These are phyloP conservation scores for Drosophila limbata DNA, from an alignment of 2,888 invertebrate genomes.

Conservation along the genomic window DNA sequence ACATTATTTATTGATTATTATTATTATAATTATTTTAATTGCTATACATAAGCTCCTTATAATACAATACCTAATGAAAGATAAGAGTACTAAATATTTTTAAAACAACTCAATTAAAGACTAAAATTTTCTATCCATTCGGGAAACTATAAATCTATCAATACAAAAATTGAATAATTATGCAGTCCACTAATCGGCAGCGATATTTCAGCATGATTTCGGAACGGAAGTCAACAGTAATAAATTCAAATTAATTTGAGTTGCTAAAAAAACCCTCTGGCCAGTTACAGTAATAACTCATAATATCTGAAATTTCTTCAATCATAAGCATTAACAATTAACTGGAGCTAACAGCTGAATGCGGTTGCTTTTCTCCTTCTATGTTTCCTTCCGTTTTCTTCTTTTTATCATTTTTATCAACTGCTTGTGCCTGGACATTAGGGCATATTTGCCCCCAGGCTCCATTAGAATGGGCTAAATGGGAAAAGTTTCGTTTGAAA, in stretches of 20 bases:
- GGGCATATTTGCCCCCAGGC: conserved; percentile 18
- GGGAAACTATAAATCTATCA: too few species aligned
- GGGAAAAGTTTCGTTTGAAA: conserved; percentile 54
- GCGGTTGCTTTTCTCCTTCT: not conserved
- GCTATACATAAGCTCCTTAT: too few species aligned
- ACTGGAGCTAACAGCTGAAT: not conserved
- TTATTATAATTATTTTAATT: too few species aligned
- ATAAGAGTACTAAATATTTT: too few species aligned
- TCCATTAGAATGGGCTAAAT: conserved; percentile 40
- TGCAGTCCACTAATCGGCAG: too few species aligned
- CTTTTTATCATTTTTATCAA: conserved; percentile 22
- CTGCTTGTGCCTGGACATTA: conserved; percentile 6
- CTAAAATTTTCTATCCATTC: too few species aligned
- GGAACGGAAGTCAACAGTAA: too few species aligned
- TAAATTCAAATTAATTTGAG: conserved; percentile 13
- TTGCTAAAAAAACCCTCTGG: not conserved
- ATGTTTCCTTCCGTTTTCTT: not conserved
- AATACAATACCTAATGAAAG: too few species aligned
- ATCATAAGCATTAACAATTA: conserved; percentile 23
- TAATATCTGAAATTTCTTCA: conserved; percentile 15
- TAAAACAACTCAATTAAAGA: too few species aligned
- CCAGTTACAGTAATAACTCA: conserved; percentile 12
- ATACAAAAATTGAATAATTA: too few species aligned
- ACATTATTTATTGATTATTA: too few species aligned
- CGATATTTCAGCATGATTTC: too few species aligned